Conservation (phyloP, 2,797 vertebrate genomes). For the Etheostoma nigrum region DNA sequence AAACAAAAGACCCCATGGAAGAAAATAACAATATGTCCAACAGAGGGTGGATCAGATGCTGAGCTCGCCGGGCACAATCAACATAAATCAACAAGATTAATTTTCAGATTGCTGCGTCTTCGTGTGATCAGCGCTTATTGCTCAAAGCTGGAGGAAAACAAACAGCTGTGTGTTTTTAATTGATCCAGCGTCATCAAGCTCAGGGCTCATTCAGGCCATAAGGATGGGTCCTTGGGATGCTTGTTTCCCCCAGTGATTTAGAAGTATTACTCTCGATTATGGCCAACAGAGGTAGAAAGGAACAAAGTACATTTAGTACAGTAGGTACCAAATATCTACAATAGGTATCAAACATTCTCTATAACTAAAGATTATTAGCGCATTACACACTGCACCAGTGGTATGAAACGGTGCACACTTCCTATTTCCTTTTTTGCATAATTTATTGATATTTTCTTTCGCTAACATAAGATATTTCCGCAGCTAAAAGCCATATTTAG, state of each 20-base stretch:
- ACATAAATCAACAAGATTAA: constrained; percentile 27
- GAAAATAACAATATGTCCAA: neutral
- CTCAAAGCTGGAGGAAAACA: constrained; percentile 22
- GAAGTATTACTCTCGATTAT: constrained; percentile 5
- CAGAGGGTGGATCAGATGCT: constrained; percentile 28
- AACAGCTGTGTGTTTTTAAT: constrained; percentile 55
- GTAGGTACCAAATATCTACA: too few species aligned
- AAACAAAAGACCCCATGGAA: neutral
- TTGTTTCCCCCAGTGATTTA: neutral
- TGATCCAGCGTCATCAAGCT: constrained; percentile 41
- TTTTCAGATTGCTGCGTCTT: constrained; percentile 30
- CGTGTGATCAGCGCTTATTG: constrained; percentile 48
- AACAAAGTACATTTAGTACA: neutral
- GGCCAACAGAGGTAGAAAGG: neutral
- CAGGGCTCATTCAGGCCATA: constrained; percentile 2
- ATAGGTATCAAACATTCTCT: too few species aligned
- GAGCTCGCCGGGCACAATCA: neutral
- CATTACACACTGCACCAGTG: too few species aligned
- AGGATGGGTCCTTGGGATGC: constrained; percentile 19
- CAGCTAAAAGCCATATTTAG: too few species aligned
- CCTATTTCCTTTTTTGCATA: too few species aligned
- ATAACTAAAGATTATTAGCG: too few species aligned
- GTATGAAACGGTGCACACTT: too few species aligned
- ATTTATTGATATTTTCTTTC: too few species aligned
- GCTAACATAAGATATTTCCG: too few species aligned